Percentiles rank a stretch among this genome's conserved stretches.
phyloP scores from a whole-genome alignment of 1,140 invertebrate genomes.

The Tetramorium parvispinum region DNA sequence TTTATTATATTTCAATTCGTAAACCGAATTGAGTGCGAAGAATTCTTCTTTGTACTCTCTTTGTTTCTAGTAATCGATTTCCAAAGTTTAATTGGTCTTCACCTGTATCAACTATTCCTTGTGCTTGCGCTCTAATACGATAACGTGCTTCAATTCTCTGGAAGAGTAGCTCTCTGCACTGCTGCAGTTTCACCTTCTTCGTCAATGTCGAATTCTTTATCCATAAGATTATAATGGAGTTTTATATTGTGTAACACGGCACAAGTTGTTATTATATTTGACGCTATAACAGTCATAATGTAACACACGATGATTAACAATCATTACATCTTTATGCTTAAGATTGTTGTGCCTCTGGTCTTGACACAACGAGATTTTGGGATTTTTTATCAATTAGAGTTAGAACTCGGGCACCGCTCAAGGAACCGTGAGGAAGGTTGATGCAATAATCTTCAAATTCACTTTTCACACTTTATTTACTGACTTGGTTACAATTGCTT shows the following conservation, averaged over 20 bases:
- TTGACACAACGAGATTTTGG: too few species aligned
- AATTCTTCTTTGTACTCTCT: neutral
- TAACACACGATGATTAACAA: neutral
- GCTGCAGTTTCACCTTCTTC: neutral
- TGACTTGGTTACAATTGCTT: too few species aligned
- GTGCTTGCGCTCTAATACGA: neutral
- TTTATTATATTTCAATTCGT: neutral
- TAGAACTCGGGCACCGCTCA: too few species aligned
- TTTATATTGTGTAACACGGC: neutral
- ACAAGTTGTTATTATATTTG: neutral
- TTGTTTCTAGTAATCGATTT: neutral
- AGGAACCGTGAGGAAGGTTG: too few species aligned
- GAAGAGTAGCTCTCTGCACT: neutral
- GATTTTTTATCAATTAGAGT: too few species aligned
- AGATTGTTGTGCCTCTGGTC: too few species aligned
- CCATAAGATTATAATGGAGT: neutral
- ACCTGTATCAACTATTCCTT: neutral
- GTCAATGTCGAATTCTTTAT: neutral
- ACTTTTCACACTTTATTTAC: too few species aligned
- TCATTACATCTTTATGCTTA: too few species aligned
- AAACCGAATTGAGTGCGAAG: neutral
- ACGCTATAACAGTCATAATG: neutral
- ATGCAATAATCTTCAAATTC: too few species aligned
- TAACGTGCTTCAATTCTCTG: neutral
- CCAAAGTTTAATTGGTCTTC: neutral